These are phyloP conservation scores for Gouania willdenowi DNA, from an alignment of 2,797 vertebrate species.

Conservation along the genomic window DNA sequence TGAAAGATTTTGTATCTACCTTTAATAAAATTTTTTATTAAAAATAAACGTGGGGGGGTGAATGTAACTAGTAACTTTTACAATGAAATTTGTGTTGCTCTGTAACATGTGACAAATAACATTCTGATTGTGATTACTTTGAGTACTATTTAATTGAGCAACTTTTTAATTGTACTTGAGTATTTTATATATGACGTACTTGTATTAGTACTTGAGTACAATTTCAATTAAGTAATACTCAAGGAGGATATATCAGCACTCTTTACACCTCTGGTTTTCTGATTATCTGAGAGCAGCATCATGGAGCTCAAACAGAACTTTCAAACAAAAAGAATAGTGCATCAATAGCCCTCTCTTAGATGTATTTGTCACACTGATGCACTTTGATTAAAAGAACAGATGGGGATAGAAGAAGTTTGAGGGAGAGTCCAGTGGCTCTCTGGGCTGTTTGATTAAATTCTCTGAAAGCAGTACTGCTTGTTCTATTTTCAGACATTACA, in stretches of 20 bases:
- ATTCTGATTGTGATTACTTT: too few relatives aligned
- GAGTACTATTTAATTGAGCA: too few relatives aligned
- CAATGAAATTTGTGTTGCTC: too few relatives aligned
- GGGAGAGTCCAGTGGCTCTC: constrained; percentile 36
- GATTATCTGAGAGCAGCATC: constrained; percentile 30
- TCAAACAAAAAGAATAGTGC: constrained; percentile 39
- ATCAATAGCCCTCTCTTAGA: constrained; percentile 44
- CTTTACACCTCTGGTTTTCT: constrained; percentile 26
- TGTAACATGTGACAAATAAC: too few relatives aligned
- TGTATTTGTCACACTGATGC: constrained; percentile 50
- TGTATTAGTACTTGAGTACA: too few relatives aligned
- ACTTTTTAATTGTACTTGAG: too few relatives aligned
- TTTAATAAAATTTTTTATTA: too few relatives aligned
- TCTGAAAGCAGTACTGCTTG: constrained; percentile 32
- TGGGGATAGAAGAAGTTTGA: constrained; percentile 39
- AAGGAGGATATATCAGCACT: constrained; percentile 19
- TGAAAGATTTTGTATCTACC: too few relatives aligned
- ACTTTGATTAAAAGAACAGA: constrained; percentile 54
- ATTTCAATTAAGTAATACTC: too few relatives aligned
- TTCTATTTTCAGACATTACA: constrained; percentile 43
- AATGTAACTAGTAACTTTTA: too few relatives aligned
- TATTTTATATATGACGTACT: too few relatives aligned
- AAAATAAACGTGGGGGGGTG: too few relatives aligned
- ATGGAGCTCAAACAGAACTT: constrained; percentile 44
- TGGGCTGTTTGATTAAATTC: constrained; percentile 44